Conservation (phyloP, 2,888 invertebrate species). For the Melinaea menophilus region DNA sequence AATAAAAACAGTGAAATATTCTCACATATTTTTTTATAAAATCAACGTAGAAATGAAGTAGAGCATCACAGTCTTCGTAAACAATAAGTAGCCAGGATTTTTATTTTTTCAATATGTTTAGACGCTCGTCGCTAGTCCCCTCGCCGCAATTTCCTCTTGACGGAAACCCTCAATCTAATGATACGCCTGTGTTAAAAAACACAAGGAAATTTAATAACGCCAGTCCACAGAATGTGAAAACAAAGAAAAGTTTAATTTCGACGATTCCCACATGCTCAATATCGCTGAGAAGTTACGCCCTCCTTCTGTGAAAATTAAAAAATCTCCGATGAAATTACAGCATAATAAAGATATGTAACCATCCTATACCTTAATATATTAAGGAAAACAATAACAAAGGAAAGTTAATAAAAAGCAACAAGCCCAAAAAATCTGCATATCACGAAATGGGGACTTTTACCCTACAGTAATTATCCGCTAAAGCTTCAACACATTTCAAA, state of each 20-base stretch:
- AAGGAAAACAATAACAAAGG: slow-evolving; percentile 12
- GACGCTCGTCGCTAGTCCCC: slow-evolving; percentile 70
- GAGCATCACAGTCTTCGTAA: slow-evolving; percentile 47
- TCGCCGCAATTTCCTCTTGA: slow-evolving; percentile 76
- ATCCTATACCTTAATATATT: background rate
- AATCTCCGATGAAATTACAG: slow-evolving; percentile 20
- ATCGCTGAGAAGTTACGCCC: slow-evolving; percentile 65
- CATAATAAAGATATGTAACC: slow-evolving; percentile 18
- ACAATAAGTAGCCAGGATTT: slow-evolving; percentile 71
- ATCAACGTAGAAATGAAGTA: slow-evolving; percentile 32
- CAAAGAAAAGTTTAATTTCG: slow-evolving; percentile 76
- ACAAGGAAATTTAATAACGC: slow-evolving; percentile 79
- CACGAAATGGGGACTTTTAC: slow-evolving; percentile 64
- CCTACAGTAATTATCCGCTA: slow-evolving; percentile 68
- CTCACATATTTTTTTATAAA: background rate
- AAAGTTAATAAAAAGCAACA: slow-evolving; percentile 24
- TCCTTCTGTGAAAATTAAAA: slow-evolving; percentile 57
- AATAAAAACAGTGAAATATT: background rate
- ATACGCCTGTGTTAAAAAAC: slow-evolving; percentile 79
- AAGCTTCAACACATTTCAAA: slow-evolving; percentile 75
- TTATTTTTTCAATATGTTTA: slow-evolving; percentile 78
- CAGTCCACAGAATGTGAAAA: slow-evolving; percentile 65
- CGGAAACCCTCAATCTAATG: slow-evolving; percentile 79
- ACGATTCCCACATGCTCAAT: slow-evolving; percentile 77
- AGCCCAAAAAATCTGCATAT: slow-evolving; percentile 63